Conservation (phyloP, 2,888 invertebrate genomes). For the Drosophila colorata region DNA sequence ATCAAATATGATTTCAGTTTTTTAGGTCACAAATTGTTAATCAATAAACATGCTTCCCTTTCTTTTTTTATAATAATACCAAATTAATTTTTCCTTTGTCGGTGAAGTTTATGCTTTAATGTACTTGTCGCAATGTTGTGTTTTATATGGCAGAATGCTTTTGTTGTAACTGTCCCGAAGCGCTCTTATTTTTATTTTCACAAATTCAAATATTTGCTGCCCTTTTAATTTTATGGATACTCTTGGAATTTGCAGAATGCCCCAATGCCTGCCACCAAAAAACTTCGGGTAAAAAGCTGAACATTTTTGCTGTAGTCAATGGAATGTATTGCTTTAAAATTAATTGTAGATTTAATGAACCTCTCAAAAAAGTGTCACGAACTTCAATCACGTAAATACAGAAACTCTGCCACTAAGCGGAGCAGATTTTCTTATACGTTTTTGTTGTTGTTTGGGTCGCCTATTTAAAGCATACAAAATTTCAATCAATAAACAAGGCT, state of each 20-base stretch:
- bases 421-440: neutral
- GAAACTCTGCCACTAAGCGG: neutral
- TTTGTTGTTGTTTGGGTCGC: conserved; percentile 3
- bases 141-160: conserved; percentile 9
- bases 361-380: conserved; percentile 29
- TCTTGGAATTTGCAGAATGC: neutral
- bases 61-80: conserved; percentile 6
- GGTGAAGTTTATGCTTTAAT: conserved; percentile 5
- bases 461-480: conserved; percentile 46
- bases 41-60: conserved; percentile 20
- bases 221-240: conserved; percentile 19
- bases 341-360: conserved; percentile 7
- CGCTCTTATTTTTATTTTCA: neutral
- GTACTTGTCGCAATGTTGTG: conserved; percentile 13
- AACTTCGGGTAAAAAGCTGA: neutral
- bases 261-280: conserved; percentile 1
- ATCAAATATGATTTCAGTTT: neutral
- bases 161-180: conserved; percentile 7
- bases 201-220: conserved; percentile 29
- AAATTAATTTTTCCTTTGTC: conserved; percentile 1
- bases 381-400: conserved; percentile 5
- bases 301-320: conserved; percentile 3
- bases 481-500: conserved; percentile 51
- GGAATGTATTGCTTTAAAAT: neutral
- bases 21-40: conserved; percentile 1